phyloP scores from a whole-genome alignment of 2,888 invertebrate genomes.

The Drosophila tanythrix region DNA sequence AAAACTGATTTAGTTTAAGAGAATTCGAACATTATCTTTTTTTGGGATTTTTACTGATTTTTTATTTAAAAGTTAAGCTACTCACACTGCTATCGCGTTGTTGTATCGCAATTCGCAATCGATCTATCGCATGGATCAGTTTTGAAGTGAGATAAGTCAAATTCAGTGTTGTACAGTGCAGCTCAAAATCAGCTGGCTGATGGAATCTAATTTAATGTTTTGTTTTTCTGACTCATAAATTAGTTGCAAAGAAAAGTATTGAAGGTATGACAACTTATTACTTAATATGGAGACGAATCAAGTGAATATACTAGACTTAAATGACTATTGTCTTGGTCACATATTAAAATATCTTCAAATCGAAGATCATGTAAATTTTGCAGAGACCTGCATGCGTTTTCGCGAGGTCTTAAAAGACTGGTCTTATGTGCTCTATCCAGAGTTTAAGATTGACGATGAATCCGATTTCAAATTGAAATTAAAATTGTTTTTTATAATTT shows the following conservation, averaged over 20 bases:
- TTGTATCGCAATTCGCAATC: slow-evolving; percentile 17
- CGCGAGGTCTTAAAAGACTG: slow-evolving; percentile 21
- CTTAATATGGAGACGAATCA: neutral
- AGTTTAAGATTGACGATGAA: slow-evolving; percentile 12
- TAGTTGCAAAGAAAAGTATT: neutral
- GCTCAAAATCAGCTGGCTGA: slow-evolving; percentile 25
- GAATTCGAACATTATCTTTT: neutral
- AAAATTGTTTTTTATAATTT: slow-evolving; percentile 19
- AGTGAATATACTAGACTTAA: slow-evolving; percentile 29
- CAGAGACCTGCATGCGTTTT: slow-evolving; percentile 19
- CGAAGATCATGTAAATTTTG: slow-evolving; percentile 34
- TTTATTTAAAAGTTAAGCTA: neutral
- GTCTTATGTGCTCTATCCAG: slow-evolving; percentile 22
- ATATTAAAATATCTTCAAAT: slow-evolving; percentile 21
- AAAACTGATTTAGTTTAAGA: neutral
- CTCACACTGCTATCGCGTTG: neutral
- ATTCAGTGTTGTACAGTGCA: slow-evolving; percentile 2
- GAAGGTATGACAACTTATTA: too few relatives aligned
- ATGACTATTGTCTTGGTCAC: slow-evolving; percentile 35
- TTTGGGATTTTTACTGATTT: neutral
- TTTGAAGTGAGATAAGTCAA: neutral
- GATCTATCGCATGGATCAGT: slow-evolving; percentile 21
- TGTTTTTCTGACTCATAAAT: neutral
- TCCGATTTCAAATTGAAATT: slow-evolving; percentile 1
- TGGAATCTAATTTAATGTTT: neutral